A percentile compares a stretch with the other conserved stretches of the same genome.
Conservation (phyloP, 2,888 invertebrate genomes). For the Sialis lutaria region DNA sequence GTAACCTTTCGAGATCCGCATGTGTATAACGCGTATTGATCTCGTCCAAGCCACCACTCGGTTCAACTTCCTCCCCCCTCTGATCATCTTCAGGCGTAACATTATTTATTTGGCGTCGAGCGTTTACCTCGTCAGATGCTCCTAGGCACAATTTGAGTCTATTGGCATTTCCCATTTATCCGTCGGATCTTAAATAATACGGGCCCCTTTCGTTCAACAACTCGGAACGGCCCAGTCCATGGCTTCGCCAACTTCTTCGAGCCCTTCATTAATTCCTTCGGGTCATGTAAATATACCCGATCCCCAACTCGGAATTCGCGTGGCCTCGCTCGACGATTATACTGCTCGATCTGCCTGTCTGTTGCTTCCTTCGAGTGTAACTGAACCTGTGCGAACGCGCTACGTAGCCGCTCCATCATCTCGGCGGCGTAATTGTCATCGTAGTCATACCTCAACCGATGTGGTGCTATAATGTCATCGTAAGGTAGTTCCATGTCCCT, state of each 20-base stretch:
- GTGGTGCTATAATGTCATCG: constrained; percentile 1
- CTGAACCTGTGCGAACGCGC: neutral
- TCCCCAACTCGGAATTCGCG: constrained; percentile 1
- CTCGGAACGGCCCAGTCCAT: neutral
- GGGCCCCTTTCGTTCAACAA: neutral
- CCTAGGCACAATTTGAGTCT: neutral
- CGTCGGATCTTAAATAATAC: neutral
- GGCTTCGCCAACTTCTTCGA: neutral
- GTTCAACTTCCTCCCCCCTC: too few species aligned
- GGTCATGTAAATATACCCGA: neutral
- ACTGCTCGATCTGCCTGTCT: neutral
- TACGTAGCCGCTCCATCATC: neutral
- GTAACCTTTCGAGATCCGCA: too few species aligned
- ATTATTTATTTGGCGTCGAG: too few species aligned
- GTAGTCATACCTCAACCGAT: neutral
- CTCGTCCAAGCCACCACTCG: too few species aligned
- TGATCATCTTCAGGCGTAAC: too few species aligned
- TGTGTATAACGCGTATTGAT: too few species aligned
- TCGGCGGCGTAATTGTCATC: neutral
- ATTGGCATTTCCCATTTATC: neutral
- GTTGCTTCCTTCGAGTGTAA: neutral
- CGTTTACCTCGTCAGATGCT: neutral
- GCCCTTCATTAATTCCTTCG: neutral
- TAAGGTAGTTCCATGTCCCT: constrained; percentile 5
- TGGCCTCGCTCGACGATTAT: neutral